These are phyloP conservation scores for Ellobius talpinus DNA, from an alignment of 2,113 vertebrate genomes.

Conservation along the genomic window DNA sequence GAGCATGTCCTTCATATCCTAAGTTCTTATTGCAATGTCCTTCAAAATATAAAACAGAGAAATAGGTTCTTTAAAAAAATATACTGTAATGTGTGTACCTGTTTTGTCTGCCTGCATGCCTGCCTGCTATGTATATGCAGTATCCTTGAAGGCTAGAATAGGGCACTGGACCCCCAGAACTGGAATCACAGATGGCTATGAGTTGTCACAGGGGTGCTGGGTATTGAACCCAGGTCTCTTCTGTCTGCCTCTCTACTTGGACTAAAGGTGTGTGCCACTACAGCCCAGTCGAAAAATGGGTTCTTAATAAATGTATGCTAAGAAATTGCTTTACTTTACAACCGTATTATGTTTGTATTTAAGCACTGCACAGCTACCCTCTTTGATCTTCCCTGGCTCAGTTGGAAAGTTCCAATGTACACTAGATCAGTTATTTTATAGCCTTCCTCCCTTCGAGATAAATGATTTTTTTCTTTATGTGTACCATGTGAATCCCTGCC, in stretches of 20 bases:
- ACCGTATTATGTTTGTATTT: neutral
- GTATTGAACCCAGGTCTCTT: neutral
- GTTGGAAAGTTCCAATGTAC: neutral
- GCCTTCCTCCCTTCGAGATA: neutral
- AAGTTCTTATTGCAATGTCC: neutral
- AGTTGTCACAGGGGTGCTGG: neutral
- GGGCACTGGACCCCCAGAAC: neutral
- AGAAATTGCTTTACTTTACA: conserved; percentile 18
- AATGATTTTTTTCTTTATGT: neutral
- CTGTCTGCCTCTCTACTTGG: neutral
- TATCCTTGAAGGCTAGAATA: neutral
- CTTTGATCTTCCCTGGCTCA: neutral
- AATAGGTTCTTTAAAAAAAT: neutral
- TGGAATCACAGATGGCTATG: neutral
- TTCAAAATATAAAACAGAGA: conserved; percentile 36
- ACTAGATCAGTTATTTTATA: conserved; percentile 6
- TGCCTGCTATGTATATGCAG: neutral
- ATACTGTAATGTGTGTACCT: neutral
- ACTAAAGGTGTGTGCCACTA: neutral
- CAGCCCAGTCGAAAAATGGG: neutral
- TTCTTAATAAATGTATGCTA: conserved; percentile 27
- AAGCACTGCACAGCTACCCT: neutral
- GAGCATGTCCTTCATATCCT: neutral
- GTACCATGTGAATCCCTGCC: neutral
- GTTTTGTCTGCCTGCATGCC: neutral